Base-by-base conservation (phyloP, 2,113 vertebrate genomes). In the Hassar affinis region DNA sequence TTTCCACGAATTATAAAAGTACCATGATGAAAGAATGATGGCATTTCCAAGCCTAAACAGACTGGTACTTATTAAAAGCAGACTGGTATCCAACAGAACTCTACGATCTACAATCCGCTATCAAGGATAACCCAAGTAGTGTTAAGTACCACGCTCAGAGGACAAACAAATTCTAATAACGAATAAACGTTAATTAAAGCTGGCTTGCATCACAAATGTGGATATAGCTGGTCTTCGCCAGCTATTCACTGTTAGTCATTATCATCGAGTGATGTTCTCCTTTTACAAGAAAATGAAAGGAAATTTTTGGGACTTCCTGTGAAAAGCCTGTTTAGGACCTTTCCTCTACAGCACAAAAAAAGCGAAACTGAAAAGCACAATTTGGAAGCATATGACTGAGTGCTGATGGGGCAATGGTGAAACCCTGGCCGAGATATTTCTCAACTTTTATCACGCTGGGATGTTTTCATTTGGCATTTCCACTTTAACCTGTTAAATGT, bases 331-430 rank as follows among this genome's bases (percentile, higher is more conserved):
- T 47, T 71, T 22, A 14, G 22, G 68, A 71, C 22, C 22, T 45
- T 47, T 71, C 38, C 38, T 45, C 10, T 71, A 25, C 38, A 47
- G 42, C 22, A 25, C 12, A n/a, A 72, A 27, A 2, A 8, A 74
- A 49, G 25, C 12, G 69, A 74, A 74, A 74, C 42, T 71, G 14
- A 47, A 69, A 71, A 45, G 38, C 11, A 49, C n/a, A 49, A 74
- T 27, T 27, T 49, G 69, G 25, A 74, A 18, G 69, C 69, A 74
- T 49, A 49, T 74, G 69, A 74, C 33, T 51, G 35, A 18, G 9
- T 62, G 52, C 33, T 77, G 80, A 71, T 59, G 80, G 35, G 10
- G 52, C 25, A 81, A 47, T 18, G 47, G 33, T 42, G 30, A 79
- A 35, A 64, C 18, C 75, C 9, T 27, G 25, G 27, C 6, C 0